phyloP scores from a whole-genome alignment of 2,888 invertebrate species.

The Minunthozetes semirufus region DNA sequence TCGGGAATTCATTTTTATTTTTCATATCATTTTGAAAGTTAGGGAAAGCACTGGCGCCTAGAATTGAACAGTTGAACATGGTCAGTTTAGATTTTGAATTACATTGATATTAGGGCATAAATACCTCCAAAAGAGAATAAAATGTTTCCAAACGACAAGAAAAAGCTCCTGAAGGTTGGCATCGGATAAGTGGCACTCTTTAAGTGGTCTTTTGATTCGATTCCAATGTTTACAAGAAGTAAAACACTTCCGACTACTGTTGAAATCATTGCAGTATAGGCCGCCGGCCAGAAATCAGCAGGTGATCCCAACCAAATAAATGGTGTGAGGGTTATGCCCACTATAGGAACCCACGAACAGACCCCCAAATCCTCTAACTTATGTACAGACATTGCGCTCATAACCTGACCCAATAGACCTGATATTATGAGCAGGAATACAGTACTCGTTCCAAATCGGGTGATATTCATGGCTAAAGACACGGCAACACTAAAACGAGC shows the following conservation, averaged over 20 bases:
- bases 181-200: neutral
- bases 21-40: slow-evolving; percentile 89
- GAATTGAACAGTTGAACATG: no score
- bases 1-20: slow-evolving; percentile 63
- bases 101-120: neutral
- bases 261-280: slow-evolving; percentile 12
- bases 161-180: neutral
- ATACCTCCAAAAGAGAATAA: slow-evolving; percentile 29
- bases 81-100: neutral
- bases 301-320: slow-evolving; percentile 31
- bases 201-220: neutral
- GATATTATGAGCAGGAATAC: neutral
- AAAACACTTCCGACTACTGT: slow-evolving; percentile 23
- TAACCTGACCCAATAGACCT: neutral
- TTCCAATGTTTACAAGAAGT: neutral
- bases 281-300: slow-evolving; percentile 26
- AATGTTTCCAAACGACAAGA: slow-evolving; percentile 25
- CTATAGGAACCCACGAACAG: slow-evolving; percentile 27
- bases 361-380: neutral
- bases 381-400: neutral
- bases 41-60: slow-evolving; percentile 56
- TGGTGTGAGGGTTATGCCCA: neutral
- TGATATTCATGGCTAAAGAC: neutral
- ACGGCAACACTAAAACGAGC: neutral
- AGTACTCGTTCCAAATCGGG: neutral